Evolutionary conservation across 1,140 invertebrate genomes (phyloP).

Genomic region (Globodera ellingtonae): DNA sequence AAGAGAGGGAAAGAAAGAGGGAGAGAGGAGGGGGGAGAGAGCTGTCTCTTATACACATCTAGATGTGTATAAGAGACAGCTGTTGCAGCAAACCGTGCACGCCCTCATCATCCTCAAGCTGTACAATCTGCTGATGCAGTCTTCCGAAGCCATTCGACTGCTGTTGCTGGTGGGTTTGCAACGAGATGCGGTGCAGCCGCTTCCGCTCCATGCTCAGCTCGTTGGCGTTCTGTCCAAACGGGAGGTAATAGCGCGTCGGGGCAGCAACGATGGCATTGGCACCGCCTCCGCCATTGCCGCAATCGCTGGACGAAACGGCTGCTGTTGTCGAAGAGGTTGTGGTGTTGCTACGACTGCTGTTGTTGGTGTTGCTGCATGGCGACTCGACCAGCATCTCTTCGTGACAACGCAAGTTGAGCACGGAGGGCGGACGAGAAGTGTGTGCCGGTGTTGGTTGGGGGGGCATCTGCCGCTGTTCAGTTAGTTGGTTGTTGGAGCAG

Average conservation of each 20-base stretch:
- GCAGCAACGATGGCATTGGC: not conserved
- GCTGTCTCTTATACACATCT: too few species aligned
- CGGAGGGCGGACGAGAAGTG: not conserved
- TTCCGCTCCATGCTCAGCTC: slow-evolving; percentile 10
- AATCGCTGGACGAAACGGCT: too few species aligned
- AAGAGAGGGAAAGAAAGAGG: too few species aligned
- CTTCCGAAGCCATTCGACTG: not conserved
- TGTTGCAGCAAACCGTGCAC: not conserved
- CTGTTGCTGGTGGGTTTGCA: slow-evolving; percentile 8
- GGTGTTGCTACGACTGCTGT: not conserved
- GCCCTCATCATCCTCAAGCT: not conserved
- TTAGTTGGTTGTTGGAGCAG: too few species aligned
- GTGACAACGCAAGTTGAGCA: slow-evolving; percentile 4
- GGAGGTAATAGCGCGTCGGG: not conserved
- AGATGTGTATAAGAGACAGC: too few species aligned
- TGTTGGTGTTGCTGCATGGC: slow-evolving; percentile 14
- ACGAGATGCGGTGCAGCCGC: not conserved
- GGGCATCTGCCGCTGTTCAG: not conserved
- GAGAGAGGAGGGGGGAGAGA: too few species aligned
- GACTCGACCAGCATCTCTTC: slow-evolving; percentile 1
- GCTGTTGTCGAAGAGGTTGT: not conserved
- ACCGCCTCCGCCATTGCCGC: not conserved
- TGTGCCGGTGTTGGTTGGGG: not conserved
- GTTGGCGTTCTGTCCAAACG: slow-evolving; percentile 5
- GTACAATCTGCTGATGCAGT: not conserved